These are phyloP conservation scores for Salvelinus fontinalis DNA, from an alignment of 2,113 vertebrate genomes.

Conservation along the genomic window DNA sequence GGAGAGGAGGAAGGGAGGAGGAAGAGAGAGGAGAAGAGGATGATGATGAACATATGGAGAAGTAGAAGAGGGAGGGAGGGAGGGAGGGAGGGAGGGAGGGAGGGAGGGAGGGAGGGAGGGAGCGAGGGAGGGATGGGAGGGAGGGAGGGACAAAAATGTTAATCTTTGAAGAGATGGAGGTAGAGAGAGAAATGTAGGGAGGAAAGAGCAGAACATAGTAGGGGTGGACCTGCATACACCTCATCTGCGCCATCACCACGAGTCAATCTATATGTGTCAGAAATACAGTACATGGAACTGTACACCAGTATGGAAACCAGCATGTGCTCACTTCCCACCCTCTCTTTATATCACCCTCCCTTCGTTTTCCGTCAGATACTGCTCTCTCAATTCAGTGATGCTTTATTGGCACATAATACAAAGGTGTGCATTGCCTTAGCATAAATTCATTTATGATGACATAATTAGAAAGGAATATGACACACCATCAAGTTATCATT, in stretches of 20 bases:
- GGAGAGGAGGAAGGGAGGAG: conserved; percentile 16
- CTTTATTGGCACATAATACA: too few relatives aligned
- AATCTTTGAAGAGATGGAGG: too few relatives aligned
- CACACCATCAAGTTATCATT: too few relatives aligned
- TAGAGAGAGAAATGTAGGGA: background rate
- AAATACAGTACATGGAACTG: background rate
- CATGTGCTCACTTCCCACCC: background rate
- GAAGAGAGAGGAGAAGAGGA: conserved; percentile 25
- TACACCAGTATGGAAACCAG: background rate
- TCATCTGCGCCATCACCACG: background rate
- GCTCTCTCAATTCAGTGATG: too few relatives aligned
- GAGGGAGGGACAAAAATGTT: background rate
- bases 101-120: background rate
- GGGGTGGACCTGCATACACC: background rate
- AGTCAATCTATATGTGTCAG: background rate
- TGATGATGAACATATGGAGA: background rate
- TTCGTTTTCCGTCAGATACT: background rate
- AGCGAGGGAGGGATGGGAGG: background rate
- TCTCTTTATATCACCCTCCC: background rate
- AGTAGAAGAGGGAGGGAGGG: background rate
- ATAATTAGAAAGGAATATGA: too few relatives aligned
- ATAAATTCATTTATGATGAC: too few relatives aligned
- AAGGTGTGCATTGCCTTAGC: too few relatives aligned
- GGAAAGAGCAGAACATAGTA: background rate
- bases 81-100: background rate